These are phyloP conservation scores for Atherix ibis DNA, from an alignment of 2,888 invertebrate species.

Conservation along the genomic window DNA sequence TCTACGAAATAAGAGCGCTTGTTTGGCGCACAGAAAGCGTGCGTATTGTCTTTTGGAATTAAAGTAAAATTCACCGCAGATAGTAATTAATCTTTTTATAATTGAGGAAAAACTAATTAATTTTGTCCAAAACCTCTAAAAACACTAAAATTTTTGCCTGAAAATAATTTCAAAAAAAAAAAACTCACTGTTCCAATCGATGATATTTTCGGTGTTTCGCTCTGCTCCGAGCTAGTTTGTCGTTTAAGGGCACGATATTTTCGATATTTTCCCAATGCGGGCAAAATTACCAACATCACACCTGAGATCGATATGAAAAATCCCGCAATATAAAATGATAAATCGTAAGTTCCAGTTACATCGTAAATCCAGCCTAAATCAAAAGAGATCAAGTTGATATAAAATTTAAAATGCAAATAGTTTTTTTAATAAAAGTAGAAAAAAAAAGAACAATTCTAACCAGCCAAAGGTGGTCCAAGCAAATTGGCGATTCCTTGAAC, in stretches of 20 bases:
- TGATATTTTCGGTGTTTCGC: conserved; percentile 9
- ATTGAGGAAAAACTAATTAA: no score
- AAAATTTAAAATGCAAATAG: background rate
- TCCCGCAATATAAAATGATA: conserved; percentile 69
- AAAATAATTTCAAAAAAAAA: no score
- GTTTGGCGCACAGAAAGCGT: no score
- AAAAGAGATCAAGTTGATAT: conserved; percentile 6
- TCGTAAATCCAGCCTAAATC: conserved; percentile 67
- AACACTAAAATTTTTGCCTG: no score
- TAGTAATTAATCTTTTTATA: no score
- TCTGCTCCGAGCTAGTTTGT: conserved; percentile 7
- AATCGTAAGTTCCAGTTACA: conserved; percentile 56
- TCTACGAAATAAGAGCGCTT: no score
- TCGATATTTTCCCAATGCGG: conserved; percentile 12
- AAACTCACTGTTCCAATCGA: no score
- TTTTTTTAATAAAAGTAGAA: background rate
- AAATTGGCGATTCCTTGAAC: conserved; percentile 84
- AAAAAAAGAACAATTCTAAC: conserved; percentile 31
- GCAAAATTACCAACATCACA: conserved; percentile 14
- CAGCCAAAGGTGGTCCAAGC: conserved; percentile 78
- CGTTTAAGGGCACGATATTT: conserved; percentile 21
- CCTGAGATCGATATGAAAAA: conserved; percentile 42
- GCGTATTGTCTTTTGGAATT: no score
- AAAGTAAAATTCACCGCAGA: no score
- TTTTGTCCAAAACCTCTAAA: no score